Conservation (phyloP, 1,140 invertebrate species). For the Lasioglossum baleicum region DNA sequence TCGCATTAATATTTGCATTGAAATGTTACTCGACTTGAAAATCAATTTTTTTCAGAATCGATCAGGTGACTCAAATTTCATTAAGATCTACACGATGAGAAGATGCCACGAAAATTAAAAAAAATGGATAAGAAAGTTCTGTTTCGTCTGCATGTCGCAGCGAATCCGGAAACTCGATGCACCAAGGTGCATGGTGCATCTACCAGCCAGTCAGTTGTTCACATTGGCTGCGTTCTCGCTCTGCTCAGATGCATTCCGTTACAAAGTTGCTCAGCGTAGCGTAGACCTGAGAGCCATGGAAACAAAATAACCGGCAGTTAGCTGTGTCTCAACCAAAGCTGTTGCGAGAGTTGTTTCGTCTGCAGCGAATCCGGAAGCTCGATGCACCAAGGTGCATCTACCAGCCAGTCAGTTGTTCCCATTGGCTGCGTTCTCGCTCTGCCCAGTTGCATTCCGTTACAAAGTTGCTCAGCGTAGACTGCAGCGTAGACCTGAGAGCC, state of each 20-base stretch:
- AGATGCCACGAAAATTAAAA: too few species aligned
- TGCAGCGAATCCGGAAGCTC: background rate
- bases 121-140: background rate
- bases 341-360: too few species aligned
- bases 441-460: constrained; percentile 4
- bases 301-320: too few species aligned
- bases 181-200: background rate
- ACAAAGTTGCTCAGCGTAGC: background rate
- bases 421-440: background rate
- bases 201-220: background rate
- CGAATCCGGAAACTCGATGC: background rate
- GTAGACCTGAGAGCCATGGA: too few species aligned
- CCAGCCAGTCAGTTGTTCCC: background rate
- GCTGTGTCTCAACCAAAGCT: too few species aligned
- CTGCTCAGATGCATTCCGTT: constrained; percentile 1
- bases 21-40: too few species aligned
- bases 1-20: too few species aligned
- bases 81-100: too few species aligned
- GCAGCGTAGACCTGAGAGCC: too few species aligned
- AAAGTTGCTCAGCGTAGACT: background rate
- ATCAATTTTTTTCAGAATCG: too few species aligned
- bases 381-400: background rate
- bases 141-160: background rate
- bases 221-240: background rate
- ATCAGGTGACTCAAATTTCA: too few species aligned